phyloP scores from a whole-genome alignment of 1,140 invertebrate genomes.

The Eciton burchellii region DNA sequence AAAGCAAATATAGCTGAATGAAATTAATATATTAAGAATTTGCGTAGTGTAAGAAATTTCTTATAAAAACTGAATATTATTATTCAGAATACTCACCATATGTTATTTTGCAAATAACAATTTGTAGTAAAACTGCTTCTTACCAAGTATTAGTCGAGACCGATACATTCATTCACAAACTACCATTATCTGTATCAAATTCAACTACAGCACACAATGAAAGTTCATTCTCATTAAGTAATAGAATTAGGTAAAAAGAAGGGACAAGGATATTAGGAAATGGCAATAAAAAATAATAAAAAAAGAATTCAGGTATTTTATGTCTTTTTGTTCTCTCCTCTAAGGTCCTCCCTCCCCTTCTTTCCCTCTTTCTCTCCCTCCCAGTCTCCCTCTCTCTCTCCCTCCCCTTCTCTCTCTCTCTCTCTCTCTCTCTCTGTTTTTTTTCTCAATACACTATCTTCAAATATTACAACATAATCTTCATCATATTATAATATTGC shows the following conservation, averaged over 20 bases:
- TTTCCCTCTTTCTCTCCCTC: too few species aligned
- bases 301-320: slow-evolving; percentile 52
- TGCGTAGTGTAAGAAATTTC: neutral
- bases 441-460: slow-evolving; percentile 39
- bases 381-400: too few species aligned
- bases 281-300: slow-evolving; percentile 69
- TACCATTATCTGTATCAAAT: slow-evolving; percentile 30
- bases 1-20: neutral
- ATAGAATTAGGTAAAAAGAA: slow-evolving; percentile 67
- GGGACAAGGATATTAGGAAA: slow-evolving; percentile 66
- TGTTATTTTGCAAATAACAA: slow-evolving; percentile 42
- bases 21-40: slow-evolving; percentile 8
- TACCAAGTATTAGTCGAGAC: slow-evolving; percentile 14
- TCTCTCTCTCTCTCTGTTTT: slow-evolving; percentile 29
- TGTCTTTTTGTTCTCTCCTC: neutral
- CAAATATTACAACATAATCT: slow-evolving; percentile 58
- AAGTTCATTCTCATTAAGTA: slow-evolving; percentile 62
- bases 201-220: slow-evolving; percentile 55
- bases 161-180: slow-evolving; percentile 34
- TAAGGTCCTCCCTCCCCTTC: too few species aligned
- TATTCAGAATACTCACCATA: too few species aligned
- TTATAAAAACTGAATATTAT: slow-evolving; percentile 1
- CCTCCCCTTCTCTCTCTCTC: too few species aligned
- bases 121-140: slow-evolving; percentile 11
- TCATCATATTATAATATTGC: slow-evolving; percentile 37